phyloP scores from a whole-genome alignment of 2,797 vertebrate genomes.

The Molossus molossus region DNA sequence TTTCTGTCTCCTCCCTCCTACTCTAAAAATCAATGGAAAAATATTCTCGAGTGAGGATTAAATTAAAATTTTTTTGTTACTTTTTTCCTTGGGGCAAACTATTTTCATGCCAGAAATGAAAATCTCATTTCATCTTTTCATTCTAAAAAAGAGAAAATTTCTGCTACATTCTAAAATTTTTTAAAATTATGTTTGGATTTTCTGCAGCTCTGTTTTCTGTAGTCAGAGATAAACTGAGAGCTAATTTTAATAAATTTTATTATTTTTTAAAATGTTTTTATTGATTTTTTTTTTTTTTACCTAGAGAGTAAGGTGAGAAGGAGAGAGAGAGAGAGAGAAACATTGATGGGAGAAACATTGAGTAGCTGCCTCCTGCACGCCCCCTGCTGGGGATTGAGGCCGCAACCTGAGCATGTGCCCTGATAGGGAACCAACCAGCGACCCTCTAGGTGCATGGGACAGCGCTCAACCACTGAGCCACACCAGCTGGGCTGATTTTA shows the following conservation, averaged over 20 bases:
- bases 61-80: too few relatives aligned
- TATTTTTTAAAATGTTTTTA: not conserved
- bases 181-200: not conserved
- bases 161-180: conserved; percentile 2
- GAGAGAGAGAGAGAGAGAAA: not conserved
- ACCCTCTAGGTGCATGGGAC: too few relatives aligned
- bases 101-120: conserved; percentile 46
- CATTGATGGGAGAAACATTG: not conserved
- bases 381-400: too few relatives aligned
- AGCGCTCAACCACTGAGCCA: not conserved
- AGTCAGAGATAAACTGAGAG: not conserved
- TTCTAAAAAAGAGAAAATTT: conserved; percentile 39
- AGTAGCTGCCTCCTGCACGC: too few relatives aligned
- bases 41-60: too few relatives aligned
- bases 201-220: not conserved
- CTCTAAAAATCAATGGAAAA: too few relatives aligned
- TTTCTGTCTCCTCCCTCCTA: too few relatives aligned
- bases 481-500: not conserved
- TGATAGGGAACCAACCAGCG: too few relatives aligned
- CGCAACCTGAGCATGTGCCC: too few relatives aligned
- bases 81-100: not conserved
- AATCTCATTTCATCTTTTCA: not conserved
- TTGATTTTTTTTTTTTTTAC: not conserved
- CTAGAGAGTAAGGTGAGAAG: not conserved
- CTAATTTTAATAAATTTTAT: conserved; percentile 12